Evolutionary conservation across 1,140 invertebrate species (phyloP).

Genomic region (Eumaeus atala): DNA sequence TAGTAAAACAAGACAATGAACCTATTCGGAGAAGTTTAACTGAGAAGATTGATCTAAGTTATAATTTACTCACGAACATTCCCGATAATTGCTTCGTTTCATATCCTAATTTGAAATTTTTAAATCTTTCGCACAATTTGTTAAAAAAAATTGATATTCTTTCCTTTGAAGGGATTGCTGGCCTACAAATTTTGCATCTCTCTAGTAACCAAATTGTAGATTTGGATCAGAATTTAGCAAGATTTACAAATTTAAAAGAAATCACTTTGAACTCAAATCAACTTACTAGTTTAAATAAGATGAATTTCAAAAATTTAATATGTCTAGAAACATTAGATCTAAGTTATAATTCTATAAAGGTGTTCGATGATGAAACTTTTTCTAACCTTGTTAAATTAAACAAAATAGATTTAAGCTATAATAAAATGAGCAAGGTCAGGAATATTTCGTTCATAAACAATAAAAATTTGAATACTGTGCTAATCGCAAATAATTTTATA

Average conservation of each 20-base stretch:
- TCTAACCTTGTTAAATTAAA: neutral
- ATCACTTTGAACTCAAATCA: neutral
- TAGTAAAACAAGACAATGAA: neutral
- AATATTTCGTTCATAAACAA: neutral
- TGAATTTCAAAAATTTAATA: neutral
- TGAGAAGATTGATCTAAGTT: constrained; percentile 1
- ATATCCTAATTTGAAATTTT: neutral
- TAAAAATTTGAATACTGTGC: neutral
- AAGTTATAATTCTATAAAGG: neutral
- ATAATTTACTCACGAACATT: neutral
- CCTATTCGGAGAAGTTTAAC: neutral
- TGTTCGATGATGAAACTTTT: neutral
- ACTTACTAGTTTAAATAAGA: neutral
- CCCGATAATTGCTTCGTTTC: neutral
- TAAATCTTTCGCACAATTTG: neutral
- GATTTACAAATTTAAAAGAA: constrained; percentile 1
- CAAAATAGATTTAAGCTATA: neutral
- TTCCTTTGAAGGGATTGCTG: neutral
- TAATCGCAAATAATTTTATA: neutral
- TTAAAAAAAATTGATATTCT: neutral
- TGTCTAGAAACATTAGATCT: neutral
- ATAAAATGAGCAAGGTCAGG: neutral
- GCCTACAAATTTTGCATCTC: neutral
- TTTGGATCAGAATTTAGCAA: neutral
- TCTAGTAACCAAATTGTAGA: neutral